phyloP scores from a whole-genome alignment of 2,888 invertebrate genomes.

The Eremobia ochroleuca region DNA sequence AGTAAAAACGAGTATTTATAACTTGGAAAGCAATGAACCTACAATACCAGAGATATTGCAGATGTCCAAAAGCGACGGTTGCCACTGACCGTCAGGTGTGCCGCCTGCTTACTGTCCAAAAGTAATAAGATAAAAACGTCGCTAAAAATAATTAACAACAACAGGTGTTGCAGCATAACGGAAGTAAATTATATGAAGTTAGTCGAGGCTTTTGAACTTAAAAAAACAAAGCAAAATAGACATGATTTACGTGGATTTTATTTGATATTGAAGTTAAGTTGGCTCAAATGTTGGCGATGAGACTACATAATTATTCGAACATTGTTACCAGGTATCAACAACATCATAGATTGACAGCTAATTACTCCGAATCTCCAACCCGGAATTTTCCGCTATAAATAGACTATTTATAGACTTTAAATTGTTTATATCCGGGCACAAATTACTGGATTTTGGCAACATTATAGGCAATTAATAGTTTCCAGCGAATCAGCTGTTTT shows the following conservation, averaged over 20 bases:
- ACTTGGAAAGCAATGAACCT: too few species aligned
- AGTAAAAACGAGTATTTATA: too few species aligned
- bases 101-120: too few species aligned
- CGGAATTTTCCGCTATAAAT: slow-evolving; percentile 18
- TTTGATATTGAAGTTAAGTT: not conserved
- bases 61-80: not conserved
- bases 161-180: not conserved
- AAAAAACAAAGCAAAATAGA: not conserved
- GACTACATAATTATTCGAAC: not conserved
- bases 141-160: not conserved
- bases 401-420: slow-evolving; percentile 15
- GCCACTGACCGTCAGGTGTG: not conserved
- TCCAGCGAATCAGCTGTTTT: not conserved
- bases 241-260: not conserved
- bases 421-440: slow-evolving; percentile 18
- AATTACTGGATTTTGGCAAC: slow-evolving; percentile 3
- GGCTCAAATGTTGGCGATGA: not conserved
- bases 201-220: not conserved
- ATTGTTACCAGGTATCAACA: slow-evolving; percentile 1
- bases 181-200: slow-evolving; percentile 10
- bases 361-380: slow-evolving; percentile 22
- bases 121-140: not conserved
- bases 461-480: slow-evolving; percentile 6
- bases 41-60: not conserved
- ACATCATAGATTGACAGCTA: slow-evolving; percentile 44